Base-by-base conservation (phyloP, 2,888 invertebrate species). In the Epinotia demarniana region DNA sequence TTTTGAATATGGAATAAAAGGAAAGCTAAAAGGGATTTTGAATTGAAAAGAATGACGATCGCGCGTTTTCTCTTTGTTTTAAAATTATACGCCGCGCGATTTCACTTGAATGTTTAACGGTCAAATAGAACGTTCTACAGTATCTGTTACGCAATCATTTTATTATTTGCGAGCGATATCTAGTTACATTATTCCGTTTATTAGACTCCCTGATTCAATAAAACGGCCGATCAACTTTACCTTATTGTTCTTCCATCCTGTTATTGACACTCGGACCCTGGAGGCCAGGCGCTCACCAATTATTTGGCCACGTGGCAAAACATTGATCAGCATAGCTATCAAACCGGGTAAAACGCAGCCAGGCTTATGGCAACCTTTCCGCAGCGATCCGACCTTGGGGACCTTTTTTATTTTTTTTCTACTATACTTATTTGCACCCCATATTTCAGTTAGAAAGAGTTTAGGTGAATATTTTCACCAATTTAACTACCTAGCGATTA, bases 31-130 rank as follows among this genome's bases (percentile, higher is more conserved):
- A 84, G 83, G 82, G 83, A 85, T 85, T 88, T 81, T 77, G 75
- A 79, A 84, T 84, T 85, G 81, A 86, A 88, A 87, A 86, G 84
- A 87, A 85, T 85, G 79, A 81, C 78, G 79, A 81, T 81, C 78
- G 78, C 79, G 83, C 80, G 83, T 85, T 83, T 82, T 81, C 80
- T 75, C 78, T 80, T 82, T 78, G 79, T 82, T 79, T 85, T 79
- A 71, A 71, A 73, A 71, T 74, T 71, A 67, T 43, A 53, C 76
- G 70, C 19, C 46, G 61, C 76, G 67, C 76, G 63, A 69, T 76
- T 63, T 72, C 33, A 55, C 39, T 67, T 63, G 13, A 46, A 76
- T 62, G 67, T 58, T 69, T 11, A 69, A 69, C 63, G 43, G 23
- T 72, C 55, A 64, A 72, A 72, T 69, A 64, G 70, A 60, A 74